Conservation (phyloP, 2,888 invertebrate genomes). For the Netelia fuscicornis region DNA sequence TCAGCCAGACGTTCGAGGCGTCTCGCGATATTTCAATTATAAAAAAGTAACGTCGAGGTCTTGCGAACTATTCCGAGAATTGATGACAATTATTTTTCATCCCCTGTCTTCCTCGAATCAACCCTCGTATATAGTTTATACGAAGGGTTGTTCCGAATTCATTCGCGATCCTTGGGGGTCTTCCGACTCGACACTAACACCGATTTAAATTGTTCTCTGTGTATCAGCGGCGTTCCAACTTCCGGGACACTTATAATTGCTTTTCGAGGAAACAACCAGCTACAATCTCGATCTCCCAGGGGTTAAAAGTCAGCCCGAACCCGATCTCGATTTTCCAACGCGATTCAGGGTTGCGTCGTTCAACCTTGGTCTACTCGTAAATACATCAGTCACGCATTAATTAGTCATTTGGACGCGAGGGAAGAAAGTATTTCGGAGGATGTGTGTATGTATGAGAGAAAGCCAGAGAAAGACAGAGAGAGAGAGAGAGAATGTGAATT, state of each 20-base stretch:
- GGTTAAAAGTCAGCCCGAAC: not conserved
- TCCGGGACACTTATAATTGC: slow-evolving; percentile 81
- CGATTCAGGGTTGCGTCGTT: slow-evolving; percentile 15
- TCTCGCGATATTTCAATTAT: not conserved
- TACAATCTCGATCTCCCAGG: slow-evolving; percentile 31
- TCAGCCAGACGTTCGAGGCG: too few species aligned
- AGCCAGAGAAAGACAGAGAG: not conserved
- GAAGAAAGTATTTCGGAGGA: slow-evolving; percentile 9
- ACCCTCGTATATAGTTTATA: too few species aligned
- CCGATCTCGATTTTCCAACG: slow-evolving; percentile 6
- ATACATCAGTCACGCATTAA: slow-evolving; percentile 47
- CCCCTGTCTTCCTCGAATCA: not conserved
- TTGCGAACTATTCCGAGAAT: not conserved
- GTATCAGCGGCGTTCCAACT: slow-evolving; percentile 73
- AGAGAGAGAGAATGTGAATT: slow-evolving; percentile 2
- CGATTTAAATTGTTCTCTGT: too few species aligned
- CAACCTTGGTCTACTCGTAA: not conserved
- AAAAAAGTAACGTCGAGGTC: not conserved
- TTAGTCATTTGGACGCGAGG: slow-evolving; percentile 33
- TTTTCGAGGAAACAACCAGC: slow-evolving; percentile 70
- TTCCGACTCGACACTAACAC: too few species aligned
- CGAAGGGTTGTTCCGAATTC: too few species aligned
- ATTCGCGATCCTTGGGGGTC: too few species aligned
- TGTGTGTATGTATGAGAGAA: not conserved
- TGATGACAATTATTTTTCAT: not conserved